These are phyloP conservation scores for Babylonia areolata DNA, from an alignment of 1,140 invertebrate genomes.

Conservation along the genomic window DNA sequence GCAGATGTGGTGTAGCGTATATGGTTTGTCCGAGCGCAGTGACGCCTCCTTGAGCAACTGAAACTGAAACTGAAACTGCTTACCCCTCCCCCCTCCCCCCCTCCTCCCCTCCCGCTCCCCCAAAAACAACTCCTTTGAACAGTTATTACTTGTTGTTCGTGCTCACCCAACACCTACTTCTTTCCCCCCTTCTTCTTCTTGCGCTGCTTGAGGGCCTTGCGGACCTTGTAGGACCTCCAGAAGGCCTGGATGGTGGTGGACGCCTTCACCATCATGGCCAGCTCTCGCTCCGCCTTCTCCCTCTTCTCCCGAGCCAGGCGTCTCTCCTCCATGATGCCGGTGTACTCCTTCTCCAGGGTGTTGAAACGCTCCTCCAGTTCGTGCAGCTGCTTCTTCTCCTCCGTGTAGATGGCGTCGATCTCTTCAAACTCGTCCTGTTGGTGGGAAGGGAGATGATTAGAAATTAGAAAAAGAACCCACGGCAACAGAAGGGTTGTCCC, in stretches of 20 bases:
- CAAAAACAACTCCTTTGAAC: neutral
- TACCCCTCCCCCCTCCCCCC: no score
- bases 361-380: conserved; percentile 75
- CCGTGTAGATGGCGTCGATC: conserved; percentile 73
- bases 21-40: no score
- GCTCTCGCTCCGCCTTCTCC: conserved; percentile 71
- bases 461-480: no score
- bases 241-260: conserved; percentile 75
- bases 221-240: conserved; percentile 75
- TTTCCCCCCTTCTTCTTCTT: conserved; percentile 73
- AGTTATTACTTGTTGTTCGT: no score
- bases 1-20: no score
- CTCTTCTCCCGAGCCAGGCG: conserved; percentile 67
- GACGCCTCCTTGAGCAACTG: no score
- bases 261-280: conserved; percentile 70
- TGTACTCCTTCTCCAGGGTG: conserved; percentile 73
- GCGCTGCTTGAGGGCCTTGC: conserved; percentile 73
- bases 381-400: conserved; percentile 75
- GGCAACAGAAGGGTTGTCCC: no score
- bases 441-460: neutral
- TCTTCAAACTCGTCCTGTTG: conserved; percentile 74
- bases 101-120: no score
- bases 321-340: conserved; percentile 71
- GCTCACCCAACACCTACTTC: conserved; percentile 40
- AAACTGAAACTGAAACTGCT: no score